These are phyloP conservation scores for Siderastrea siderea DNA, from an alignment of 92 coral and sea anemone genomes.

Conservation along the genomic window DNA sequence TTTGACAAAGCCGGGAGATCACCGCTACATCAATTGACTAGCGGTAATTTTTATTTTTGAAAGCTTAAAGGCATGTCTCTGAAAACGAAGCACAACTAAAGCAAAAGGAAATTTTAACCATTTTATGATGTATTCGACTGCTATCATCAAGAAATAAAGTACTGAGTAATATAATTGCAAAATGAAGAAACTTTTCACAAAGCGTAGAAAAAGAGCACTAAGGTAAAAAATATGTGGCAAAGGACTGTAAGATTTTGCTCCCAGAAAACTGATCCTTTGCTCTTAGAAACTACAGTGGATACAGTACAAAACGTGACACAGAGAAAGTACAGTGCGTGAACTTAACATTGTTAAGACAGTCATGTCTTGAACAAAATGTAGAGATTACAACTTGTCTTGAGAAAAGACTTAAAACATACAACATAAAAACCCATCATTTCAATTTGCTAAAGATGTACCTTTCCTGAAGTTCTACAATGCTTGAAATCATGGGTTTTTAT, in stretches of 20 bases:
- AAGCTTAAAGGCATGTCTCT: neutral
- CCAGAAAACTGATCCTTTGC: no score
- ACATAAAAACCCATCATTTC: constrained; percentile 21
- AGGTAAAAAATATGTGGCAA: no score
- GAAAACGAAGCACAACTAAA: neutral
- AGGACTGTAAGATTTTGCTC: no score
- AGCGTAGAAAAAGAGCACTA: no score
- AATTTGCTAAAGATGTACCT: neutral
- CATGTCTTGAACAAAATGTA: neutral
- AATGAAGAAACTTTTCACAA: no score
- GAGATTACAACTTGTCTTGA: neutral
- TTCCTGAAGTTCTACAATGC: neutral
- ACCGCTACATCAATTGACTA: neutral
- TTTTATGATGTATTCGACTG: no score
- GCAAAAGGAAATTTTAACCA: neutral
- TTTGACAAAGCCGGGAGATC: neutral
- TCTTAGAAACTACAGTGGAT: no score
- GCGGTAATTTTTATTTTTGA: neutral
- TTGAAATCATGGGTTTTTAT: constrained; percentile 20
- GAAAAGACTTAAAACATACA: neutral
- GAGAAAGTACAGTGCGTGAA: neutral
- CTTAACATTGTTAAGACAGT: neutral
- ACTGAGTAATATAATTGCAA: no score
- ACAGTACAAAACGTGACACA: neutral
- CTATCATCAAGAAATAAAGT: no score